Conservation (phyloP, 2,797 vertebrate species). For the Mus minutoides region DNA sequence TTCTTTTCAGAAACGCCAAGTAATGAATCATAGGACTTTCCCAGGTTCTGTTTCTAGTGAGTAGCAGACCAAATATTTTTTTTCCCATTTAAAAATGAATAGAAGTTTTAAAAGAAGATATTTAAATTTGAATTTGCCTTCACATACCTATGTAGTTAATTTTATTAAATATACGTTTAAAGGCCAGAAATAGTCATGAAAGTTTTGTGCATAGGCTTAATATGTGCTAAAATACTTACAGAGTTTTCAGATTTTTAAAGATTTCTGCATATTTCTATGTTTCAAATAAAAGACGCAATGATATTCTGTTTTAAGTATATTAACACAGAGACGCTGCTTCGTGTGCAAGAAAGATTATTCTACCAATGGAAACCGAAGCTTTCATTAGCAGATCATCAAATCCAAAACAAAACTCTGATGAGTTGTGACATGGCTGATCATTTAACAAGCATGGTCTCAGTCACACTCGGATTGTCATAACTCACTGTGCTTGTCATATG, state of each 20-base stretch:
- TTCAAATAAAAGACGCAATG: neutral
- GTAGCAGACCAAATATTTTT: neutral
- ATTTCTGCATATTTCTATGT: neutral
- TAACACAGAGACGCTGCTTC: neutral
- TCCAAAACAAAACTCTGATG: neutral
- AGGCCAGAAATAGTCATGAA: neutral
- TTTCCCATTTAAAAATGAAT: neutral
- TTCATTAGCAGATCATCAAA: conserved; percentile 24
- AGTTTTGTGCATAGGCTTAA: neutral
- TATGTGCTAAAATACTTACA: neutral
- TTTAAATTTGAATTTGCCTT: neutral
- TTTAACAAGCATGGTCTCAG: neutral
- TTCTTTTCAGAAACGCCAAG: neutral
- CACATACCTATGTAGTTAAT: neutral
- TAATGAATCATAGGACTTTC: neutral
- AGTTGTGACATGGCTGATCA: neutral
- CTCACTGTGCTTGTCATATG: neutral
- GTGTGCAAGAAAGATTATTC: neutral
- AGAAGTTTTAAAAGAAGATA: neutral
- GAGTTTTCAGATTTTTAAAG: neutral
- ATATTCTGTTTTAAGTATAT: neutral
- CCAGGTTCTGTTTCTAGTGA: neutral
- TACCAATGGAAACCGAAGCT: neutral
- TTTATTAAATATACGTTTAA: neutral
- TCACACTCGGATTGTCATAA: neutral